phyloP scores from a whole-genome alignment of 2,888 invertebrate species.

The Synanthedon tipuliformis region DNA sequence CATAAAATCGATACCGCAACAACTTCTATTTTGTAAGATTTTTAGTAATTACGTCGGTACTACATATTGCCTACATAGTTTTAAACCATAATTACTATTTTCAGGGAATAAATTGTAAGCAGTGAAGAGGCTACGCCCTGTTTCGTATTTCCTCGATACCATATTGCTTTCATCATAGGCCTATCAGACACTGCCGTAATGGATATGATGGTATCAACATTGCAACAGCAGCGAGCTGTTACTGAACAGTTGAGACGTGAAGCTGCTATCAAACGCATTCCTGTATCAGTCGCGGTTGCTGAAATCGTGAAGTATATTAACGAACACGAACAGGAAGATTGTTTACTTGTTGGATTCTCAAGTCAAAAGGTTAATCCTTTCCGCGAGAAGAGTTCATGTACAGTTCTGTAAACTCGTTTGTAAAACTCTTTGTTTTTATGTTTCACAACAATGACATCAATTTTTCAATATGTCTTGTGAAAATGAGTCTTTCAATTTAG shows the following conservation, averaged over 20 bases:
- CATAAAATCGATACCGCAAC: no score
- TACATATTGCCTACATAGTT: no score
- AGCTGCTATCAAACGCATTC: conserved; percentile 87
- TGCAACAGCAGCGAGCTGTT: conserved; percentile 93
- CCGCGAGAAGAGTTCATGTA: conserved; percentile 92
- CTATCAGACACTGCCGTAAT: conserved; percentile 90
- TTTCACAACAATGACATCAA: neutral
- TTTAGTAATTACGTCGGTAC: no score
- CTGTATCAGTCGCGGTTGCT: conserved; percentile 90
- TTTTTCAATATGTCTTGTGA: no score
- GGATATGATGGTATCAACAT: conserved; percentile 93
- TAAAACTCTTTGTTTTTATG: no score
- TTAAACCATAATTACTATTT: no score
- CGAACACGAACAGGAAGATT: conserved; percentile 94
- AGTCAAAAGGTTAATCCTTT: conserved; percentile 96
- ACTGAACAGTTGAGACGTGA: conserved; percentile 94
- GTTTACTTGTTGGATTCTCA: conserved; percentile 91
- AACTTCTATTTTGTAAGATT: no score
- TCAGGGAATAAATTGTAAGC: no score
- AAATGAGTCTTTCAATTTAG: no score
- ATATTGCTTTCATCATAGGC: conserved; percentile 78
- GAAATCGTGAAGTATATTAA: conserved; percentile 92
- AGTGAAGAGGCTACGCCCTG: conserved; percentile 50
- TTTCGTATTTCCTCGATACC: conserved; percentile 37
- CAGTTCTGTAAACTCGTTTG: conserved; percentile 74